phyloP scores from a whole-genome alignment of 2,797 vertebrate species.

The Gobionotothen gibberifrons region DNA sequence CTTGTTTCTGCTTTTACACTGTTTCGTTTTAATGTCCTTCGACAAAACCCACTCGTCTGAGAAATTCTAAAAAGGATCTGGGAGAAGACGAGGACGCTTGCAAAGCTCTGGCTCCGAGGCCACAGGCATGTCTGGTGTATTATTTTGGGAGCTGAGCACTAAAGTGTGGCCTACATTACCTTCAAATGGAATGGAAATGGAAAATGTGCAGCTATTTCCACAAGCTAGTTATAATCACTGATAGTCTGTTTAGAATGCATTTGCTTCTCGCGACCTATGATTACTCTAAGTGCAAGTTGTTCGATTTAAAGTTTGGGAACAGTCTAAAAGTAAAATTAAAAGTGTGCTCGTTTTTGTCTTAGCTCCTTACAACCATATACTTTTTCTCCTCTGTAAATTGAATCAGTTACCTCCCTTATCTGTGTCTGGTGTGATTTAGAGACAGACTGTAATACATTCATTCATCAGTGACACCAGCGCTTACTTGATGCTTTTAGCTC shows the following conservation, averaged over 20 bases:
- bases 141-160: not conserved
- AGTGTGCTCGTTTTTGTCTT: not conserved
- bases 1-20: slow-evolving; percentile 21
- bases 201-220: not conserved
- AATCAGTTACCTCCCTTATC: slow-evolving; percentile 33
- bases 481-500: slow-evolving; percentile 50
- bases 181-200: slow-evolving; percentile 15
- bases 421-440: slow-evolving; percentile 17
- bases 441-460: slow-evolving; percentile 25
- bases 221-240: not conserved
- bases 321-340: slow-evolving; percentile 1
- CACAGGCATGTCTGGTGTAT: not conserved
- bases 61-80: not conserved
- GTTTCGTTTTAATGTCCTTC: slow-evolving; percentile 3
- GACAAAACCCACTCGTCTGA: slow-evolving; percentile 1
- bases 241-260: not conserved
- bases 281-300: slow-evolving; percentile 1
- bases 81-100: not conserved
- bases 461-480: slow-evolving; percentile 30
- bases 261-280: not conserved
- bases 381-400: slow-evolving; percentile 28
- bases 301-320: slow-evolving; percentile 2
- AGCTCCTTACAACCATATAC: not conserved
- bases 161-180: not conserved
- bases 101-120: slow-evolving; percentile 3